Evolutionary conservation across 2,113 vertebrate genomes (phyloP), one percentile per base, ranked within the genome.

Genomic region (Coreoperca whiteheadi): DNA sequence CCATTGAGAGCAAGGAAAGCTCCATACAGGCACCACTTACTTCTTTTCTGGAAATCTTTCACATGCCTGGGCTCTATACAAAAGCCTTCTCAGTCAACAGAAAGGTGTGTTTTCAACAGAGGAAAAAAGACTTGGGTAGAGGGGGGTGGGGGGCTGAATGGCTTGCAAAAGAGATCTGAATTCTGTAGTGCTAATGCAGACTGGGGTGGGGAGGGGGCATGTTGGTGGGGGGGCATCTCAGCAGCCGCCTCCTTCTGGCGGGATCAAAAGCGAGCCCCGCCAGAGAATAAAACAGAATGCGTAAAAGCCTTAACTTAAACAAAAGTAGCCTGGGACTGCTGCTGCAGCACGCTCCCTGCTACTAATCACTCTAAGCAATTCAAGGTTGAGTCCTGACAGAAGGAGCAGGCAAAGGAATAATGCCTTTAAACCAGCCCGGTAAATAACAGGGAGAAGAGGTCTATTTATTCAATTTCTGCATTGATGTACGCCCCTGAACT

Each of bases 41-140:
- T 91, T 81, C 78, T 87, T 88, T 90, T 91, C 79, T 86, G 79
- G 69, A 86, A 85, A 83, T 87, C 88, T 88, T 94, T 93, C 91
- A 89, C 86, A 91, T 91, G 90, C 83, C 84, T 86, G 5, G 65
- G 74, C 79, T 89, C 90, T 80, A 87, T 79, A 81, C 82, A 93
- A 94, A 93, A 91, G 60, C 80, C 69, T 87, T 82, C 81, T 86
- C 73, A 70, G 79, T 90, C 89, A 86, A 90, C 91, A 95, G 88
- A 95, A 95, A 95, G 93, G 93, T 94, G 94, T 94, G 89, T 90
- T 95, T 94, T 95, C 92, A 95, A 94, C 85, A 84, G 92, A 85
- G 68, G 84, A 67, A 79, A 82, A 81, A 82, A 57, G 77, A 67
- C 51, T 78, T 53, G 85, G 77, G 74, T 59, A 25, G 84, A 78